Evolutionary conservation across 2,888 invertebrate genomes (phyloP).

Genomic region (Troilus luridus): DNA sequence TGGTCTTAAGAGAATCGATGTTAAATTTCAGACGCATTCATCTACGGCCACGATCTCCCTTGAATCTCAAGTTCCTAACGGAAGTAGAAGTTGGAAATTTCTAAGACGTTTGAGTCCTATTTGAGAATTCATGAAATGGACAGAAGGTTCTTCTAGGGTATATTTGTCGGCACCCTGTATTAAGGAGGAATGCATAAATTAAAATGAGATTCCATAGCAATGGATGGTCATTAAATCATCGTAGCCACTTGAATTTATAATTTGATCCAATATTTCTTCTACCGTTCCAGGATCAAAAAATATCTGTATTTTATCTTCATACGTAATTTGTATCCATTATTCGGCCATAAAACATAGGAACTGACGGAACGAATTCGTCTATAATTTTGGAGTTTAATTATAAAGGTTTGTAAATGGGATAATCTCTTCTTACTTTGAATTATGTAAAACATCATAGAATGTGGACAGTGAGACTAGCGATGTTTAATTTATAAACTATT

Average conservation of each 20-base stretch:
- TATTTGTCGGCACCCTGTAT: neutral
- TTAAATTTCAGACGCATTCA: too few relatives aligned
- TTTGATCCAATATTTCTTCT: neutral
- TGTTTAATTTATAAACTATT: too few relatives aligned
- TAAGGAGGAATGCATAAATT: conserved; percentile 31
- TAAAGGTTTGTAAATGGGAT: too few relatives aligned
- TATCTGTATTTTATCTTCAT: neutral
- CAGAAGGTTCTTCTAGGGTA: neutral
- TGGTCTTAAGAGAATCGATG: neutral
- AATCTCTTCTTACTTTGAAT: too few relatives aligned
- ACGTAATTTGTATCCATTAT: neutral
- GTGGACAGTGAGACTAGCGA: too few relatives aligned
- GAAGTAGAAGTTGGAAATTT: neutral
- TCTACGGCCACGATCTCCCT: neutral
- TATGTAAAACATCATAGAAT: too few relatives aligned
- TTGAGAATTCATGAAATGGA: neutral
- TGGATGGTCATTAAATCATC: conserved; percentile 16
- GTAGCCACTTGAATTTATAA: neutral
- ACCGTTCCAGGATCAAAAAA: neutral
- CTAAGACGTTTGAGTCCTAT: neutral
- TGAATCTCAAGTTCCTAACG: neutral
- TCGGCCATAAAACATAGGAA: neutral
- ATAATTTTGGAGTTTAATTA: too few relatives aligned
- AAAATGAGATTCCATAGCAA: conserved; percentile 5
- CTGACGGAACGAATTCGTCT: too few relatives aligned